These are phyloP conservation scores for Erinaceus europaeus DNA, from an alignment of 2,113 vertebrate genomes.

Conservation along the genomic window DNA sequence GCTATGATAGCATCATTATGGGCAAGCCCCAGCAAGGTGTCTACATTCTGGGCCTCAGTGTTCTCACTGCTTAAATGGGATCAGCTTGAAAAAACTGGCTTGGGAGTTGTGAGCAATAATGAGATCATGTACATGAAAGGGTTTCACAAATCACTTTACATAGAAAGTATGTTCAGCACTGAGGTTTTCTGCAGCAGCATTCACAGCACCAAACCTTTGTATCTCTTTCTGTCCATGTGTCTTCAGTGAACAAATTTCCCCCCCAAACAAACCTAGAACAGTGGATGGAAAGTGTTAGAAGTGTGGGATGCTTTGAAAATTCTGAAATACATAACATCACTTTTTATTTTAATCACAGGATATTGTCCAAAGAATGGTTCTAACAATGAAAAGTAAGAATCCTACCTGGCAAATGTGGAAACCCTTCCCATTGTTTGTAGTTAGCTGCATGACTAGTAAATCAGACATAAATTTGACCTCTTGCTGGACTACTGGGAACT, in stretches of 20 bases:
- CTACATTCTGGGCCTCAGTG: not conserved
- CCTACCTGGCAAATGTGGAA: not conserved
- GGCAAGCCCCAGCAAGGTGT: not conserved
- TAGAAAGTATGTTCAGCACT: rapidly evolving
- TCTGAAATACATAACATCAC: not conserved
- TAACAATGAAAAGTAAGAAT: not conserved
- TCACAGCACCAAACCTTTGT: not conserved
- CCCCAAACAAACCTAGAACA: not conserved
- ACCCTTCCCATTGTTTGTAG: not conserved
- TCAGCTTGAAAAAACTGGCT: not conserved
- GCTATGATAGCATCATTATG: rapidly evolving
- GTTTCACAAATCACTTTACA: not conserved
- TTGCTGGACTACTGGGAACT: not conserved
- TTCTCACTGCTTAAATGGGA: not conserved
- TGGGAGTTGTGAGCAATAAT: not conserved
- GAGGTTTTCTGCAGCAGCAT: not conserved
- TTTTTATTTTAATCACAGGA: not conserved
- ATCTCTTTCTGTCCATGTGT: not conserved
- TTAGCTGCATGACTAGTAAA: not conserved
- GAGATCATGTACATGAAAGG: not conserved
- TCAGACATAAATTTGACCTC: not conserved
- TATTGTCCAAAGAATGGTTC: not conserved
- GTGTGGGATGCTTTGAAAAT: not conserved
- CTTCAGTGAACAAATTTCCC: not conserved
- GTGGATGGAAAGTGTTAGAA: not conserved